Conservation (phyloP, 2,797 vertebrate species). For the Lates japonicus region DNA sequence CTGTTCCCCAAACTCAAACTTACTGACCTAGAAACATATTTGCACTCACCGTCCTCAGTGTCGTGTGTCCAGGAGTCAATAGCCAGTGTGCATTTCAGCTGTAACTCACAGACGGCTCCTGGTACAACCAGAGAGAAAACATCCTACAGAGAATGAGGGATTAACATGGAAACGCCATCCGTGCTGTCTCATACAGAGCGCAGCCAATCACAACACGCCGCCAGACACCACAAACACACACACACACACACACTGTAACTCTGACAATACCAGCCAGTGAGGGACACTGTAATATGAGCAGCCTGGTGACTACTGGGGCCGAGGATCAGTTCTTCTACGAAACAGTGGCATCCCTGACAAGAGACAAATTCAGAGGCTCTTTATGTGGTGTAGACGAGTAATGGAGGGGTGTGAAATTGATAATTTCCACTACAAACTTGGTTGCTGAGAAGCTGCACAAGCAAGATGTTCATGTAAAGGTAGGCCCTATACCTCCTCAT, state of each 20-base stretch:
- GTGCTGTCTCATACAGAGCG: constrained; percentile 55
- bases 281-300: constrained; percentile 81
- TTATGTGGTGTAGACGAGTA: not conserved
- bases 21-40: not conserved
- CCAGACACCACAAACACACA: constrained; percentile 31
- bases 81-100: constrained; percentile 32
- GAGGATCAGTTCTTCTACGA: constrained; percentile 59
- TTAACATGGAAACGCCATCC: constrained; percentile 69
- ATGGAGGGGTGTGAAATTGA: not conserved
- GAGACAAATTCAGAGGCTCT: constrained; percentile 30
- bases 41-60: constrained; percentile 49
- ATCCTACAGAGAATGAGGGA: constrained; percentile 56
- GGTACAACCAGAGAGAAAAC: constrained; percentile 27
- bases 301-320: constrained; percentile 59
- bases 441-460: constrained; percentile 15
- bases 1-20: not conserved
- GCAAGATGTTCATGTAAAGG: not conserved
- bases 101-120: constrained; percentile 25
- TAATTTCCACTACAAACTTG: not conserved
- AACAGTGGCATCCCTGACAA: constrained; percentile 55
- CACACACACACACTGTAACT: constrained; percentile 72
- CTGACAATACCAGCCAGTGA: constrained; percentile 74
- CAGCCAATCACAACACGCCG: constrained; percentile 65
- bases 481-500: not conserved
- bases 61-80: constrained; percentile 8